phyloP scores from a whole-genome alignment of 2,888 invertebrate species.

The Clepsis dumicolana region DNA sequence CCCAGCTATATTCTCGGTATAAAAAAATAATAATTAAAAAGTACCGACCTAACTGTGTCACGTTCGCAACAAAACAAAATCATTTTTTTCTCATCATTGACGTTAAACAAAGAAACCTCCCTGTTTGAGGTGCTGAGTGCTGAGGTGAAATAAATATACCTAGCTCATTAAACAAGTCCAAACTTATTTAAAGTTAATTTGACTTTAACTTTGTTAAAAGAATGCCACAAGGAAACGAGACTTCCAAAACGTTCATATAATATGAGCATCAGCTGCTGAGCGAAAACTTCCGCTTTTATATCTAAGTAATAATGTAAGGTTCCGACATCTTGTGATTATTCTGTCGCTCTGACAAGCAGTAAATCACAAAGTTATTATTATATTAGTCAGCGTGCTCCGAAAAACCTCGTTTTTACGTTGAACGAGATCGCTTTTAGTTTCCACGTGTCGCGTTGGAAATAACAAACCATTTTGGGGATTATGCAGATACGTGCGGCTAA shows the following conservation, averaged over 20 bases:
- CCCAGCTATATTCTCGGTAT: too few relatives aligned
- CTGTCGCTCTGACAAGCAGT: constrained; percentile 7
- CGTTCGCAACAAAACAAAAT: too few relatives aligned
- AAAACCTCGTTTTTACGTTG: neutral
- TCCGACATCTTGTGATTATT: constrained; percentile 7
- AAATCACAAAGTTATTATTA: constrained; percentile 12
- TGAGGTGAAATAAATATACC: too few relatives aligned
- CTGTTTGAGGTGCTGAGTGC: too few relatives aligned
- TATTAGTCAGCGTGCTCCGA: neutral
- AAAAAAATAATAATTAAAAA: too few relatives aligned
- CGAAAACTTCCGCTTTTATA: constrained; percentile 9
- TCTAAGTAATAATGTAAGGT: constrained; percentile 3
- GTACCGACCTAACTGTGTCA: too few relatives aligned
- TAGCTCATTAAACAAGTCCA: too few relatives aligned
- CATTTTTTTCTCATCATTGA: too few relatives aligned
- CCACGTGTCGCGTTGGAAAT: constrained; percentile 23
- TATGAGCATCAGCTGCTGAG: constrained; percentile 1
- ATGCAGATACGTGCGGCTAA: constrained; percentile 45
- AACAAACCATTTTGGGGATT: constrained; percentile 40
- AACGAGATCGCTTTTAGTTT: constrained; percentile 27
- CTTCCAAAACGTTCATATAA: neutral
- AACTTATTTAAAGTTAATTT: neutral
- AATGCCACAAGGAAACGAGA: neutral
- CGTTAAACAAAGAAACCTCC: too few relatives aligned
- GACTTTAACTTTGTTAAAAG: neutral